Conservation (phyloP, 2,888 invertebrate species). For the Priocnemis perturbator region DNA sequence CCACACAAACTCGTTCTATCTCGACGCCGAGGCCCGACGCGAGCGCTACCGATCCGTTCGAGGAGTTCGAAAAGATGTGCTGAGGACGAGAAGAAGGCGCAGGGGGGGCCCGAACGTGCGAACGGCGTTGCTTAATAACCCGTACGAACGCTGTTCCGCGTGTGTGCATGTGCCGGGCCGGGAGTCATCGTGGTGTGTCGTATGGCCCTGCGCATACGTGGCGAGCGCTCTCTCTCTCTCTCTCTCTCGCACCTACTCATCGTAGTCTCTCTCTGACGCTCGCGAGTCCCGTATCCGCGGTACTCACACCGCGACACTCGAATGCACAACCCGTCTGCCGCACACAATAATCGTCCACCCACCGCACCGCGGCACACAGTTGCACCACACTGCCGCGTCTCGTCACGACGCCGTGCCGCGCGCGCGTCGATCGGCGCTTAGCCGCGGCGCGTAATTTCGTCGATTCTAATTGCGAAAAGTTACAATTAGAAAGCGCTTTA, state of each 20-base stretch:
- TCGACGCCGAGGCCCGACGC: too few species aligned
- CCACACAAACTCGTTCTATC: too few species aligned
- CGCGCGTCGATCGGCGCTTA: too few species aligned
- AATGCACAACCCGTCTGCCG: too few species aligned
- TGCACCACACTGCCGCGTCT: not conserved
- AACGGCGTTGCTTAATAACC: constrained; percentile 69
- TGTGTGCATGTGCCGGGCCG: constrained; percentile 20
- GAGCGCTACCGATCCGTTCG: too few species aligned
- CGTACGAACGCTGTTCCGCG: constrained; percentile 51
- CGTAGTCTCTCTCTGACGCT: not conserved
- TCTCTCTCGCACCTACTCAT: not conserved
- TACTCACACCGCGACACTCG: not conserved
- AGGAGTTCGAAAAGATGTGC: constrained; percentile 9
- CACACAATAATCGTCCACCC: constrained; percentile 1
- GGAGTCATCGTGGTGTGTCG: not conserved
- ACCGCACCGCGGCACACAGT: not conserved
- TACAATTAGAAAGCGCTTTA: constrained; percentile 72
- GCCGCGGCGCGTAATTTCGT: constrained; percentile 59
- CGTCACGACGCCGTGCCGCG: too few species aligned
- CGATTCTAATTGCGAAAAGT: constrained; percentile 68
- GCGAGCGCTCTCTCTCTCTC: not conserved
- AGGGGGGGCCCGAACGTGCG: constrained; percentile 58
- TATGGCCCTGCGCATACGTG: not conserved
- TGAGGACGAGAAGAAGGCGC: too few species aligned
- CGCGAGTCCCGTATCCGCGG: not conserved